A percentile compares a stretch with the other conserved stretches of the same genome.
Evolutionary conservation across 2,888 invertebrate species (phyloP).

Genomic region (Himalopsyche kuldschensis): DNA sequence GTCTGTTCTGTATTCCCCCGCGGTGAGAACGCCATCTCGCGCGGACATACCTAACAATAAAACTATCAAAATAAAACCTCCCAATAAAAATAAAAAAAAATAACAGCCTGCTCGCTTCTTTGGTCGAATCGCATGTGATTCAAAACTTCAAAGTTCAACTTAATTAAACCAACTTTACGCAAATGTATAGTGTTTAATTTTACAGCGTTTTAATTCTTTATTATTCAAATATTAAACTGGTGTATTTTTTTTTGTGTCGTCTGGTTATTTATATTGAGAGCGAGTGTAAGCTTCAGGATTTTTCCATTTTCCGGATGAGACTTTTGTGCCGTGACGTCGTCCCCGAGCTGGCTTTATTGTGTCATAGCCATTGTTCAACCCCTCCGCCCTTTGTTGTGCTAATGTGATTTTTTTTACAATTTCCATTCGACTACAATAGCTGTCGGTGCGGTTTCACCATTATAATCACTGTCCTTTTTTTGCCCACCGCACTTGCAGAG

Average conservation of each 20-base stretch:
- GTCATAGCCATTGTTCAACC: slow-evolving; percentile 44
- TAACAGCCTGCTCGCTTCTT: neutral
- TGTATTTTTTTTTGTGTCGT: neutral
- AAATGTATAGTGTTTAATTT: neutral
- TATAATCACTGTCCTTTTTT: neutral
- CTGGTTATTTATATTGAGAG: neutral
- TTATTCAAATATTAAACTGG: neutral
- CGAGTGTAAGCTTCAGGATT: neutral
- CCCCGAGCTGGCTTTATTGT: slow-evolving; percentile 23
- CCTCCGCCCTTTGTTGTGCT: slow-evolving; percentile 38
- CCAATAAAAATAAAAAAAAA: neutral
- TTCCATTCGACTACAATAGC: neutral
- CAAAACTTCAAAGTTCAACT: neutral
- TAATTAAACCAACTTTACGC: neutral
- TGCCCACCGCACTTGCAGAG: neutral
- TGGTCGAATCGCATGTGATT: neutral
- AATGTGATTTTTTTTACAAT: slow-evolving; percentile 24
- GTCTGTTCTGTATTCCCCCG: slow-evolving; percentile 41
- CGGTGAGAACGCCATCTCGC: slow-evolving; percentile 34
- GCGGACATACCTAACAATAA: neutral
- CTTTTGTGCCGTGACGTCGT: neutral
- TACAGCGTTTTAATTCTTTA: neutral
- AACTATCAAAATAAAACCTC: neutral
- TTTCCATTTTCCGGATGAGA: neutral
- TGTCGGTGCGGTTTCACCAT: neutral